Conservation (phyloP, 2,888 invertebrate genomes). For the Megastigmus dorsalis region DNA sequence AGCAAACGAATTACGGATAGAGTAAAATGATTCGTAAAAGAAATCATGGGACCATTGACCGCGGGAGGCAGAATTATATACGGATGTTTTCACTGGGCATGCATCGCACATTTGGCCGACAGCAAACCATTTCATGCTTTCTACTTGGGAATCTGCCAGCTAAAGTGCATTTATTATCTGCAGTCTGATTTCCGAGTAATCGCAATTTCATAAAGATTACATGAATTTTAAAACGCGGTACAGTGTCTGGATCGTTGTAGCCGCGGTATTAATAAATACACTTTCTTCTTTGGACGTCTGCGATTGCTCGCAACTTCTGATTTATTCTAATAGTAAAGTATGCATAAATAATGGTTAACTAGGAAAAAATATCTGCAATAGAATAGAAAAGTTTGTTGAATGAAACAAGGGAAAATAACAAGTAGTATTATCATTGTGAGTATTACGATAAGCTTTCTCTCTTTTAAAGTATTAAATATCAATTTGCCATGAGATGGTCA, state of each 20-base stretch:
- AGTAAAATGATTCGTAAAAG: not conserved
- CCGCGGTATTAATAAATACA: not conserved
- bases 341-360: too few relatives aligned
- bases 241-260: too few relatives aligned
- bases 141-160: constrained; percentile 9
- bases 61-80: too few relatives aligned
- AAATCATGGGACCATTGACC: not conserved
- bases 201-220: not conserved
- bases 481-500: too few relatives aligned
- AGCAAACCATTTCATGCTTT: constrained; percentile 36
- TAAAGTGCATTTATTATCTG: not conserved
- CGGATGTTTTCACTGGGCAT: not conserved
- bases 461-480: too few relatives aligned
- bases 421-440: too few relatives aligned
- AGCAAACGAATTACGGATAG: not conserved
- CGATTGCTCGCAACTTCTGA: not conserved
- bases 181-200: not conserved
- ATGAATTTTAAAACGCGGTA: not conserved
- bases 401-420: too few relatives aligned
- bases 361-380: too few relatives aligned
- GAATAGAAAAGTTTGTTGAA: too few relatives aligned
- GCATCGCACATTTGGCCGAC: not conserved
- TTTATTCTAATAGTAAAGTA: too few relatives aligned
- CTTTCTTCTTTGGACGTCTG: not conserved
- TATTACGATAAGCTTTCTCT: too few relatives aligned